phyloP scores from a whole-genome alignment of 1,140 invertebrate genomes.

The Vollenhovia emeryi region DNA sequence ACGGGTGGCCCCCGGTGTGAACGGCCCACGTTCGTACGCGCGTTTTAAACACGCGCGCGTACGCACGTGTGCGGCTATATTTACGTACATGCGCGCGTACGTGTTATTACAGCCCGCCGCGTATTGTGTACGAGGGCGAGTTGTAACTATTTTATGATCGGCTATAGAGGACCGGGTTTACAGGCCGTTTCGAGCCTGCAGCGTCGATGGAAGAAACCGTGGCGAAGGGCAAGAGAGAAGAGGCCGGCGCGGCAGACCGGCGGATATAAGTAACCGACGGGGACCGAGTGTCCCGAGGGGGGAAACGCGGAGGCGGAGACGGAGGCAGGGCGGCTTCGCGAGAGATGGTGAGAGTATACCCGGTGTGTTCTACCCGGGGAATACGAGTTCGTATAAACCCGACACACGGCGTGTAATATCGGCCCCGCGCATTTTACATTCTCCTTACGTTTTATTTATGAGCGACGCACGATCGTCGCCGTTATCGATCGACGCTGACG shows the following conservation, averaged over 20 bases:
- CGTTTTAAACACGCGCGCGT: no score
- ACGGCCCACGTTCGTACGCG: not conserved
- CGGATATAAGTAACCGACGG: constrained; percentile 31
- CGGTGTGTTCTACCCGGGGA: constrained; percentile 3
- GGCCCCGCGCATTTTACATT: constrained; percentile 37
- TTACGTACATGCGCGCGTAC: not conserved
- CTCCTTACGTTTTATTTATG: constrained; percentile 54
- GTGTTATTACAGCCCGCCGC: not conserved
- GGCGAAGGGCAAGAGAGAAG: constrained; percentile 36
- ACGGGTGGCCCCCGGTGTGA: not conserved
- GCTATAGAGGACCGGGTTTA: constrained; percentile 53
- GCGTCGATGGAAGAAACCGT: constrained; percentile 27
- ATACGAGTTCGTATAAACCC: not conserved
- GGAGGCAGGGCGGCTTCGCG: not conserved
- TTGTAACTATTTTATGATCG: constrained; percentile 60
- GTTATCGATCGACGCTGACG: constrained; percentile 25
- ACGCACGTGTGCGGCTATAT: not conserved
- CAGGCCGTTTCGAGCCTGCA: constrained; percentile 49
- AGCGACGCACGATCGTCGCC: constrained; percentile 22
- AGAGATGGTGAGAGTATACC: constrained; percentile 31
- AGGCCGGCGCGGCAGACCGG: constrained; percentile 16
- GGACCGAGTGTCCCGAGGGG: not conserved
- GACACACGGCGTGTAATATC: constrained; percentile 29
- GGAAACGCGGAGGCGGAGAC: not conserved
- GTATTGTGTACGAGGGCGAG: not conserved